phyloP scores from a whole-genome alignment of 2,113 vertebrate genomes.

The Amazona vittata region DNA sequence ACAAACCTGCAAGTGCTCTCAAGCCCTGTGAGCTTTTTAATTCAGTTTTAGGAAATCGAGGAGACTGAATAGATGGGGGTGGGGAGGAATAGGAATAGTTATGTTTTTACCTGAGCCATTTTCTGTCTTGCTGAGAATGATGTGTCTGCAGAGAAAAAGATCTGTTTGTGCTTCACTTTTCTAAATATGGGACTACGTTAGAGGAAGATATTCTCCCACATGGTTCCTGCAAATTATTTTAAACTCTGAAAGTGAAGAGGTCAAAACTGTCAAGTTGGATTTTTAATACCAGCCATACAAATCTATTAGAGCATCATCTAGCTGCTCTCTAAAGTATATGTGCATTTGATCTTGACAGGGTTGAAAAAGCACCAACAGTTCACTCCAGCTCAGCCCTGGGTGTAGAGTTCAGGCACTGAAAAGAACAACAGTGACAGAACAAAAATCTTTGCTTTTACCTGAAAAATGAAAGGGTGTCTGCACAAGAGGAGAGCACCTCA shows the following conservation, averaged over 20 bases:
- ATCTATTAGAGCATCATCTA: neutral
- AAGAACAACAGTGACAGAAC: neutral
- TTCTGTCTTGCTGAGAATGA: neutral
- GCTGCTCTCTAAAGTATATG: constrained; percentile 35
- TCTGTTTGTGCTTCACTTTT: neutral
- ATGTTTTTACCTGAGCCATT: neutral
- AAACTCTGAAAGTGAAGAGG: neutral
- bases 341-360: constrained; percentile 38
- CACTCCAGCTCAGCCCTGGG: constrained; percentile 42
- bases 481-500: neutral
- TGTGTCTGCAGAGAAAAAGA: neutral
- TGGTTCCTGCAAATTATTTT: neutral
- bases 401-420: constrained; percentile 56
- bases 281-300: neutral
- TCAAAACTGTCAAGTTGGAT: neutral
- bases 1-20: neutral
- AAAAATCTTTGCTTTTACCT: neutral
- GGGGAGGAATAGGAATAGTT: fast-evolving
- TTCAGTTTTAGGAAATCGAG: neutral
- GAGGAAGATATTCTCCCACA: neutral
- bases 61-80: neutral
- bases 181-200: neutral
- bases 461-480: neutral
- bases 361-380: constrained; percentile 30
- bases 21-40: neutral